Percentiles rank a stretch among this genome's conserved stretches.
phyloP scores from a whole-genome alignment of 64 coral and sea anemone species.

The Anthopleura sola region DNA sequence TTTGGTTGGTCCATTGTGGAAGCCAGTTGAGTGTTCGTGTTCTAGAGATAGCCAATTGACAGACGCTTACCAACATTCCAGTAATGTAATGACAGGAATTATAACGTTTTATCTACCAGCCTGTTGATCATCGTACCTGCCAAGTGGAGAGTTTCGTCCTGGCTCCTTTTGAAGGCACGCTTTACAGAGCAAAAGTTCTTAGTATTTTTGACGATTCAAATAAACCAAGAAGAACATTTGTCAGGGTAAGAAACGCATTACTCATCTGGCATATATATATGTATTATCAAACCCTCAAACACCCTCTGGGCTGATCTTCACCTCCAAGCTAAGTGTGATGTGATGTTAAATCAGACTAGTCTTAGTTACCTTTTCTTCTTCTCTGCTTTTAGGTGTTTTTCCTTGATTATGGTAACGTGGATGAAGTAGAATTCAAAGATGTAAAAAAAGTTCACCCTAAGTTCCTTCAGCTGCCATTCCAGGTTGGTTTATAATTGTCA shows the following conservation, averaged over 20 bases:
- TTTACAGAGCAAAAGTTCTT: slow-evolving; percentile 6
- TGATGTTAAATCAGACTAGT: not conserved
- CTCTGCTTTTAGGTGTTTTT: slow-evolving; percentile 54
- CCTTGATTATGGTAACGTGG: slow-evolving; percentile 85
- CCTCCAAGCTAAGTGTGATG: no score
- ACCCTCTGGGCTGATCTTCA: not conserved
- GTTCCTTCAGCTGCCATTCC: slow-evolving; percentile 65
- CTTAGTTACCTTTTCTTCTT: not conserved
- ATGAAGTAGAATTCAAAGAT: slow-evolving; percentile 21
- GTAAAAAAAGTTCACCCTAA: slow-evolving; percentile 57
- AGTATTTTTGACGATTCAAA: not conserved
- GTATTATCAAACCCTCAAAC: not conserved
- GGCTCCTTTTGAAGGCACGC: not conserved
- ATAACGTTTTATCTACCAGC: not conserved
- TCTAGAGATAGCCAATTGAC: no score
- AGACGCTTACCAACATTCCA: no score
- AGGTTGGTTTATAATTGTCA: slow-evolving; percentile 52
- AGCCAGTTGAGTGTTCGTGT: no score
- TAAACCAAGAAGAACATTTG: not conserved
- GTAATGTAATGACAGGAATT: not conserved
- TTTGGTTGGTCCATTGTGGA: not conserved
- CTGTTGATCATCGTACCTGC: not conserved
- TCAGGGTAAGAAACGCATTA: not conserved
- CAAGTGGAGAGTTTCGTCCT: not conserved
- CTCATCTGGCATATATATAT: not conserved